Evolutionary conservation across 2,113 vertebrate species (phyloP).

Genomic region (Ursus arctos): DNA sequence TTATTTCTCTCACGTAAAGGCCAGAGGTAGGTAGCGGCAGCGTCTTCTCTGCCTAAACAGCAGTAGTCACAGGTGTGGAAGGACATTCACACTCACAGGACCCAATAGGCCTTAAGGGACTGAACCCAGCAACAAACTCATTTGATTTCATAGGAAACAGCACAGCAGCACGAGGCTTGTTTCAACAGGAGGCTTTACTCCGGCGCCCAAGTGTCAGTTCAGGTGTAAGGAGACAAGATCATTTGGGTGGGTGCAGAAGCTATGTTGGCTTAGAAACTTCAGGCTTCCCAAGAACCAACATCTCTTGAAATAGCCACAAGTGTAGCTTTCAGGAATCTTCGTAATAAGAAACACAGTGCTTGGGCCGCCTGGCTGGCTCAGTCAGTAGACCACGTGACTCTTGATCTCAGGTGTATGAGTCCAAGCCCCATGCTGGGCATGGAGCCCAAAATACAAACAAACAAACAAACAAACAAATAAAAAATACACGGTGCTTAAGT

Average conservation of each 20-base stretch:
- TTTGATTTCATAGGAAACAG: neutral
- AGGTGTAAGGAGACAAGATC: neutral
- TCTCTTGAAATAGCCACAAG: neutral
- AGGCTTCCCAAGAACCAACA: neutral
- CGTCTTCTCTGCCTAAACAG: neutral
- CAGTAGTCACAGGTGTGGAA: neutral
- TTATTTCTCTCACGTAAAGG: no score
- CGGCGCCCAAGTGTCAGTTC: neutral
- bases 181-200: neutral
- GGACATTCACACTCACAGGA: neutral
- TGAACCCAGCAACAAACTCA: neutral
- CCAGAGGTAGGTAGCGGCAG: neutral
- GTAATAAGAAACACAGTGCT: neutral
- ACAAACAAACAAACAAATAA: no score
- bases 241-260: neutral
- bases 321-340: neutral
- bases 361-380: neutral
- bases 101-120: no score
- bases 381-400: neutral
- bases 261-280: neutral
- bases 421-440: neutral
- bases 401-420: neutral
- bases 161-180: neutral
- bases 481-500: neutral
- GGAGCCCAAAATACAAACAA: neutral